A percentile compares a stretch with the other conserved stretches of the same genome.
These are phyloP conservation scores for Margarornis squamiger DNA, from an alignment of 2,797 vertebrate species.

Conservation along the genomic window DNA sequence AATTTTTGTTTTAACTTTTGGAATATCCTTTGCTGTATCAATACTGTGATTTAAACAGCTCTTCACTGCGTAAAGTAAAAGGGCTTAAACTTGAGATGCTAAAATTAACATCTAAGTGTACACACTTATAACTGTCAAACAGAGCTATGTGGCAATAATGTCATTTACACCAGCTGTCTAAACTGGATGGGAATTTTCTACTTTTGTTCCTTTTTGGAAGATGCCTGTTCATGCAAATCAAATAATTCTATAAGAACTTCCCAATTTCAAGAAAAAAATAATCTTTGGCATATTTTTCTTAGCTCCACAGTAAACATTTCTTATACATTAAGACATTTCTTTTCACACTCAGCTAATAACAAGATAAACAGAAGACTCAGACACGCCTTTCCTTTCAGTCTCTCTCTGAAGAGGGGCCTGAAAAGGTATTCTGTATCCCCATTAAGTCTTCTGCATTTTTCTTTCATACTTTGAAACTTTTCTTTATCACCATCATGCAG, in stretches of 20 bases:
- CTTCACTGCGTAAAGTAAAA: background rate
- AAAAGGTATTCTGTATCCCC: background rate
- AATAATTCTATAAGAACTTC: background rate
- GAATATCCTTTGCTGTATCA: background rate
- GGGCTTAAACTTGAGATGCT: background rate
- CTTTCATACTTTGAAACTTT: background rate
- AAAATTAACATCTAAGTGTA: slow-evolving; percentile 18
- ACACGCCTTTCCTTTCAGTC: background rate
- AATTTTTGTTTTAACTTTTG: slow-evolving; percentile 46
- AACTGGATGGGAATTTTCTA: background rate
- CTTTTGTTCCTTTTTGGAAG: background rate
- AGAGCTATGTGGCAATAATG: background rate
- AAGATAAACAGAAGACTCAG: background rate
- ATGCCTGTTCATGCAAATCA: background rate
- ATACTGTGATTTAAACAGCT: background rate
- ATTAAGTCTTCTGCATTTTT: background rate
- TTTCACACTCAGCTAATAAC: background rate
- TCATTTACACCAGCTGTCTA: background rate
- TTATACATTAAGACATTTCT: background rate
- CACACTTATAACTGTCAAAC: background rate
- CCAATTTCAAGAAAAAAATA: background rate
- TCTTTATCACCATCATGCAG: background rate
- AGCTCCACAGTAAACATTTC: background rate
- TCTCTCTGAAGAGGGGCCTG: background rate
- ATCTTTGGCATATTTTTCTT: background rate